Conservation (phyloP, 2,797 vertebrate genomes). For the Arctocebus calabarensis region DNA sequence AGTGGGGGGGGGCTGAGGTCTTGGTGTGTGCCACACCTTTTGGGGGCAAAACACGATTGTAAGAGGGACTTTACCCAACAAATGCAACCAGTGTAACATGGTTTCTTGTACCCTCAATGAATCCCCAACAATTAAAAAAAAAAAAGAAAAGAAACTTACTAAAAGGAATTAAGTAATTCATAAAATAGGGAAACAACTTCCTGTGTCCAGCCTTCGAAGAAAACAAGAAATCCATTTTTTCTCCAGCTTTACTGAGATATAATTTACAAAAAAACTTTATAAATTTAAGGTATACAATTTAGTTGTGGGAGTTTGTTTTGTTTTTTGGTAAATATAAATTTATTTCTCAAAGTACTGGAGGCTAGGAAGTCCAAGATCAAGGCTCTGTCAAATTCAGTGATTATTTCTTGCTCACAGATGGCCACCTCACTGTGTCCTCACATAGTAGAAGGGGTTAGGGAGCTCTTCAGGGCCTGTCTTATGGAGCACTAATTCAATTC, state of each 20-base stretch:
- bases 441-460: background rate
- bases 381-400: background rate
- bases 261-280: background rate
- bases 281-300: background rate
- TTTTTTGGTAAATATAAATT: background rate
- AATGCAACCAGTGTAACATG: too few species aligned
- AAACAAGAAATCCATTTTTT: conserved; percentile 37
- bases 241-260: background rate
- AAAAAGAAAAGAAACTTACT: background rate
- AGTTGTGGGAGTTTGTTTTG: background rate
- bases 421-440: background rate
- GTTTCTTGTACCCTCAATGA: too few species aligned
- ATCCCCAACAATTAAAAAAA: too few species aligned
- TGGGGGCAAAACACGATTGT: too few species aligned
- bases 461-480: background rate
- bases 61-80: too few species aligned
- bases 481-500: background rate
- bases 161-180: conserved; percentile 30
- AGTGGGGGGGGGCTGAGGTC: too few species aligned
- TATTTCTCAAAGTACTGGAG: background rate
- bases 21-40: too few species aligned
- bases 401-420: background rate
- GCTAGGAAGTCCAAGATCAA: background rate
- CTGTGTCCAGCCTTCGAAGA: background rate
- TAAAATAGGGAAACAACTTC: background rate